Evolutionary conservation across 2,797 vertebrate genomes (phyloP).

Genomic region (Falco naumanni): DNA sequence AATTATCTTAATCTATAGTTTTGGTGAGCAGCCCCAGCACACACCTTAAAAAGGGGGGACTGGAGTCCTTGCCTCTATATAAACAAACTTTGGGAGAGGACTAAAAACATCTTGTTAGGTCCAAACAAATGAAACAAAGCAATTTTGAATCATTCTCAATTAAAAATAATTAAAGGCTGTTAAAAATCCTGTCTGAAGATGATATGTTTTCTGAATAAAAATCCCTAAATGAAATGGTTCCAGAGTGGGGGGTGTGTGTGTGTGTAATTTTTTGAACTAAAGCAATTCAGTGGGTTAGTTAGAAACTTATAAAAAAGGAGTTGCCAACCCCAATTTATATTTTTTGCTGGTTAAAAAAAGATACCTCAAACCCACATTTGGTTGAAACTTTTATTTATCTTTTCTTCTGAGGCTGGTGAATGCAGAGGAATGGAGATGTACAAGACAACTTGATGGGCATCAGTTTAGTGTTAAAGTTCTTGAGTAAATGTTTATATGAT

Average conservation of each 20-base stretch:
- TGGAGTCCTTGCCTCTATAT: background rate
- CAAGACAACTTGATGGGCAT: background rate
- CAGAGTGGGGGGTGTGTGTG: background rate
- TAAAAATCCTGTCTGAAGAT: slow-evolving; percentile 2
- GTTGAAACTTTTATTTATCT: background rate
- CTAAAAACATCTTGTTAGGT: background rate
- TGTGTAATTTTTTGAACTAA: background rate
- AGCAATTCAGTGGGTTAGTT: background rate
- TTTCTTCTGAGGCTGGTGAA: background rate
- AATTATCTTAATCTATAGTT: background rate
- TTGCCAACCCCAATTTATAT: background rate
- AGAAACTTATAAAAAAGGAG: background rate
- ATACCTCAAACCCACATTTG: background rate
- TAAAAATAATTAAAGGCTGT: slow-evolving; percentile 41
- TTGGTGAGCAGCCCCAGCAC: background rate
- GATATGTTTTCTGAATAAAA: background rate
- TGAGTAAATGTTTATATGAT: background rate
- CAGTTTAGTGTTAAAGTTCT: background rate
- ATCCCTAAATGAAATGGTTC: background rate
- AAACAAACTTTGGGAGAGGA: background rate
- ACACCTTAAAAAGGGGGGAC: background rate
- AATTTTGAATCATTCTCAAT: slow-evolving; percentile 18
- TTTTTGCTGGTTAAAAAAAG: background rate
- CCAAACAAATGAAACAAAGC: slow-evolving; percentile 20
- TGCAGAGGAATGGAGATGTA: background rate